A percentile compares a stretch with the other conserved stretches of the same genome.
These are phyloP conservation scores for Catharus fuscescens DNA, from an alignment of 2,113 vertebrate species.

Conservation along the genomic window DNA sequence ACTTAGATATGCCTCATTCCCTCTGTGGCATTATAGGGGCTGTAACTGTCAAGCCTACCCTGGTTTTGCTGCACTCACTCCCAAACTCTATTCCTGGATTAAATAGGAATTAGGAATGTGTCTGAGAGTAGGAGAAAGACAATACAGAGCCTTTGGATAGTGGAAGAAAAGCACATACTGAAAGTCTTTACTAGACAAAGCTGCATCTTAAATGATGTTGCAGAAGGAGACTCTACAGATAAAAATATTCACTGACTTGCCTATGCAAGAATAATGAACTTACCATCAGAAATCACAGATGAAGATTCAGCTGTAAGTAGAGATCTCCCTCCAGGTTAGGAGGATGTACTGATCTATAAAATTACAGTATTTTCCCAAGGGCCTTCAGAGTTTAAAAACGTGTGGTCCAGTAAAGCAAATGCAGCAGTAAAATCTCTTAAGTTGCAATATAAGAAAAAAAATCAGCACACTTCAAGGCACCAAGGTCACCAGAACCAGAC, in stretches of 20 bases:
- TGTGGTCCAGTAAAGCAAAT: background rate
- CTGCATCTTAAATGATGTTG: background rate
- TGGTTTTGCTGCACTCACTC: conserved; percentile 2
- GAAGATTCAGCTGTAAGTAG: background rate
- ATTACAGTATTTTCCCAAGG: background rate
- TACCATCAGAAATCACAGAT: background rate
- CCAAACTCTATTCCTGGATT: background rate
- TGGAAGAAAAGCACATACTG: background rate
- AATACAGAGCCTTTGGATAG: background rate
- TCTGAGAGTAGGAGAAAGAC: background rate
- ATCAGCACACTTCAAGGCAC: background rate
- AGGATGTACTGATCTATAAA: background rate
- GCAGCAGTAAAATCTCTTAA: background rate
- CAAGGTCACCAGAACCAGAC: background rate
- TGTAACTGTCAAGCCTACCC: conserved; percentile 10
- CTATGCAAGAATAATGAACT: background rate
- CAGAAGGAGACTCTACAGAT: background rate
- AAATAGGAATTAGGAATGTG: background rate
- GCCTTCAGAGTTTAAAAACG: background rate
- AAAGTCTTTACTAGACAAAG: background rate
- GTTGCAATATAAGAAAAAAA: background rate
- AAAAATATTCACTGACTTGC: background rate
- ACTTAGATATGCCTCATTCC: conserved; percentile 44
- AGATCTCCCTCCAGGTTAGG: background rate
- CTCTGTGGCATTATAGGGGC: background rate